Evolutionary conservation across 2,888 invertebrate genomes (phyloP), one percentile per base, ranked within the genome.

Genomic region (Mylabris sibirica): DNA sequence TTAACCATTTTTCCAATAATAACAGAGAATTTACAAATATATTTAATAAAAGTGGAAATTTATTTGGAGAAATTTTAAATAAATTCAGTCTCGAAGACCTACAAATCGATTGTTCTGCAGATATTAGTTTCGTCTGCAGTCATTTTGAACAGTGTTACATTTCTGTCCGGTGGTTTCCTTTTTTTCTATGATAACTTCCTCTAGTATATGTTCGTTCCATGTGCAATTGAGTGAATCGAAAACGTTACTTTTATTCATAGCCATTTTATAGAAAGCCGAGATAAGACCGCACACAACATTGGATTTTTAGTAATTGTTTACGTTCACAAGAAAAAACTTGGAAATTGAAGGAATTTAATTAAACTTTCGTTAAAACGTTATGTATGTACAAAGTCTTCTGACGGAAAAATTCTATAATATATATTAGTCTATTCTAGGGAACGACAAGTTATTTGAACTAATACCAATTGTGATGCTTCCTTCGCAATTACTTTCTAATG

Each of bases 71-170:
- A 8, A 11, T 2, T 35, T 35, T 73, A 69, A 53, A 69, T 70
- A 70, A 76, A 72, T 70, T 70, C 69, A 74, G 69, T 68, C n/a
- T 65, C 63, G 64, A n/a, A 67, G 63, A 68, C 70, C 69, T 6
- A 17, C 60, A 35, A 75, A 78, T 78, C 78, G 78, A 78, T 78
- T 78, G 78, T 76, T 76, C 78, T 78, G 78, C 78, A 76, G 78
- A 77, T 78, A 77, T 75, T 75, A 72, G 75, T 76, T 66, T 66
- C 74, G 74, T 76, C 78, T 76, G 77, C 78, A 77, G 76, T 76
- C 74, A 74, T 75, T 75, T 67, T 68, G 74, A 73, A 63, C 67
- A 65, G 75, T 69, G 69, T 71, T 66, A 69, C 71, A 64, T 67
- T 71, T 72, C 68, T 69, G 74, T 74, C 74, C 74, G 65, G 71